Conservation (phyloP, 2,113 vertebrate genomes). For the Ploceus nigricollis region DNA sequence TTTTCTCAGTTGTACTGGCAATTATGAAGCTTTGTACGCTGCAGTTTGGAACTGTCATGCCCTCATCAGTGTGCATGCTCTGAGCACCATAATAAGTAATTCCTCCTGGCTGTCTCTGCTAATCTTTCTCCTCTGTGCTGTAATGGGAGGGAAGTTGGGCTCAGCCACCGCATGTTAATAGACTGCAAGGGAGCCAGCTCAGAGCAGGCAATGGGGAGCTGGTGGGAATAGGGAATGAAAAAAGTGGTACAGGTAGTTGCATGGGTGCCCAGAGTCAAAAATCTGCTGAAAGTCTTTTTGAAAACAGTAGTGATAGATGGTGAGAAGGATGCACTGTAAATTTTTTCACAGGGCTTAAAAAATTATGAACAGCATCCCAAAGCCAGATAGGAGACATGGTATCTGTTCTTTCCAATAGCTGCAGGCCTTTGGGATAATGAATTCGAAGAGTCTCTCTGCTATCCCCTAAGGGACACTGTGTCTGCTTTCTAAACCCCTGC, state of each 20-base stretch:
- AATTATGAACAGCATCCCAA: background rate
- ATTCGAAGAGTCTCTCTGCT: background rate
- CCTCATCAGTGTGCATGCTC: background rate
- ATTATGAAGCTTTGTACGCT: background rate
- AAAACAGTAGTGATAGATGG: background rate
- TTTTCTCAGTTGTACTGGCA: conserved; percentile 22
- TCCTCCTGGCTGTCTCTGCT: conserved; percentile 24
- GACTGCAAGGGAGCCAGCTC: background rate
- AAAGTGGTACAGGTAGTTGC: background rate
- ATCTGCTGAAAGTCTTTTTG: background rate
- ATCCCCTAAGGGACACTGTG: background rate
- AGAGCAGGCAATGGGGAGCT: background rate
- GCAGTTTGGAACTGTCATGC: conserved; percentile 8
- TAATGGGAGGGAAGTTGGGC: background rate
- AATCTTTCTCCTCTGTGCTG: conserved; percentile 4
- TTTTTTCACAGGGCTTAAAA: background rate
- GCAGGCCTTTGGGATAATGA: conserved; percentile 23
- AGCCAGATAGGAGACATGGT: background rate
- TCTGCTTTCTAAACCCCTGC: conserved; percentile 1
- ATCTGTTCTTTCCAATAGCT: background rate
- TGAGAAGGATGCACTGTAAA: background rate
- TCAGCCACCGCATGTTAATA: background rate
- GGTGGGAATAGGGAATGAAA: background rate
- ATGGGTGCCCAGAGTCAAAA: background rate
- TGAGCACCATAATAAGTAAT: conserved; percentile 21